phyloP scores from a whole-genome alignment of 2,888 invertebrate genomes.

The Deilephila porcellus region DNA sequence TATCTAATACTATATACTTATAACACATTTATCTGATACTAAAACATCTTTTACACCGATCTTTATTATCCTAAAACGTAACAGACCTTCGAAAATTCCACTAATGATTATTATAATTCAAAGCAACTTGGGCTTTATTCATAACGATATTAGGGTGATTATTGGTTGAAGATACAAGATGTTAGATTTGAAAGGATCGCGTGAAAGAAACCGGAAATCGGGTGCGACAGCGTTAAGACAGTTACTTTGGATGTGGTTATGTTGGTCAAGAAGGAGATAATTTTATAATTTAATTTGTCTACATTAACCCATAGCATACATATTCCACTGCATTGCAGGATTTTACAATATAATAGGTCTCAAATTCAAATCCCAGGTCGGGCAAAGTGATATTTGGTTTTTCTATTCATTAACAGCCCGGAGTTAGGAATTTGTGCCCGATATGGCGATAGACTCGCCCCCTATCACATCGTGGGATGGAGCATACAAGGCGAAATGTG shows the following conservation, averaged over 20 bases:
- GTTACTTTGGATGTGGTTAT: conserved; percentile 41
- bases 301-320: too few relatives aligned
- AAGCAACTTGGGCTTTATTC: not conserved
- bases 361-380: too few relatives aligned
- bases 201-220: conserved; percentile 64
- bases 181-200: conserved; percentile 48
- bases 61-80: not conserved
- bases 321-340: too few relatives aligned
- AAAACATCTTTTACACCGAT: conserved; percentile 1
- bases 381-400: too few relatives aligned
- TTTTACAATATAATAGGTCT: too few relatives aligned
- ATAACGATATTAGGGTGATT: not conserved
- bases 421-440: too few relatives aligned
- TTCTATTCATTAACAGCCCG: too few relatives aligned
- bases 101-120: conserved; percentile 1
- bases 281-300: not conserved
- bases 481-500: too few relatives aligned
- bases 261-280: not conserved
- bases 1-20: too few relatives aligned
- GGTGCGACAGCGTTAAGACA: conserved; percentile 56
- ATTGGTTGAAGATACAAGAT: not conserved
- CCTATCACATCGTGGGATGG: too few relatives aligned
- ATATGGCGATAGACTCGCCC: too few relatives aligned
- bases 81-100: not conserved
- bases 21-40: not conserved